phyloP scores from a whole-genome alignment of 1,140 invertebrate genomes.

The Caligus rogercresseyi region DNA sequence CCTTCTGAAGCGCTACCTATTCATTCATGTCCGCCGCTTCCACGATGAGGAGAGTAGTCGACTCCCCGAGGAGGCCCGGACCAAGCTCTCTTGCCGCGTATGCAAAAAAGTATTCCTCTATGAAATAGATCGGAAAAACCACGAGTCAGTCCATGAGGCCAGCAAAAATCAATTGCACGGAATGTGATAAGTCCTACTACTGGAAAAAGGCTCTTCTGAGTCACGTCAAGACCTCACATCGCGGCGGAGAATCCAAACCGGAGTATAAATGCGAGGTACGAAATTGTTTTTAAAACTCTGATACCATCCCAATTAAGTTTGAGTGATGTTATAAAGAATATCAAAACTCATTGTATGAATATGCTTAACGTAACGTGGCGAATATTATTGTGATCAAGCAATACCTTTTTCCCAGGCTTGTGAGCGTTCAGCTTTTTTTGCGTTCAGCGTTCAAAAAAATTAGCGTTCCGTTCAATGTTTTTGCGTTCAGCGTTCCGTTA shows the following conservation, averaged over 20 bases:
- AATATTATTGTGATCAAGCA: no score
- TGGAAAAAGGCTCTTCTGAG: constrained; percentile 1
- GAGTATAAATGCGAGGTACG: not conserved
- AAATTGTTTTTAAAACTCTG: no score
- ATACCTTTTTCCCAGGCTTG: no score
- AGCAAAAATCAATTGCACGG: not conserved
- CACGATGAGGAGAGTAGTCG: not conserved
- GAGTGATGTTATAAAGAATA: no score
- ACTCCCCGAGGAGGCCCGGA: not conserved
- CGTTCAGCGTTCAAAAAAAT: no score
- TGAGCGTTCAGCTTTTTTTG: no score
- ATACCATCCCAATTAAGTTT: no score
- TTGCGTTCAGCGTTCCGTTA: no score
- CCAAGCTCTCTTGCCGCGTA: not conserved
- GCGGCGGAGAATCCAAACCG: not conserved
- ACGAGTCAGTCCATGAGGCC: not conserved
- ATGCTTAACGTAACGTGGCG: no score
- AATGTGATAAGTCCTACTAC: constrained; percentile 8
- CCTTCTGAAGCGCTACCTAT: not conserved
- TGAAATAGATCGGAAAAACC: not conserved
- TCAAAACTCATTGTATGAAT: no score
- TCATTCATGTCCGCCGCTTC: constrained; percentile 9
- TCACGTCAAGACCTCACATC: not conserved
- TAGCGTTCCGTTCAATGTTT: no score
- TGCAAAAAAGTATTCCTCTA: constrained; percentile 2